These are phyloP conservation scores for Ophraella communa DNA, from an alignment of 2,888 invertebrate species.

Conservation along the genomic window DNA sequence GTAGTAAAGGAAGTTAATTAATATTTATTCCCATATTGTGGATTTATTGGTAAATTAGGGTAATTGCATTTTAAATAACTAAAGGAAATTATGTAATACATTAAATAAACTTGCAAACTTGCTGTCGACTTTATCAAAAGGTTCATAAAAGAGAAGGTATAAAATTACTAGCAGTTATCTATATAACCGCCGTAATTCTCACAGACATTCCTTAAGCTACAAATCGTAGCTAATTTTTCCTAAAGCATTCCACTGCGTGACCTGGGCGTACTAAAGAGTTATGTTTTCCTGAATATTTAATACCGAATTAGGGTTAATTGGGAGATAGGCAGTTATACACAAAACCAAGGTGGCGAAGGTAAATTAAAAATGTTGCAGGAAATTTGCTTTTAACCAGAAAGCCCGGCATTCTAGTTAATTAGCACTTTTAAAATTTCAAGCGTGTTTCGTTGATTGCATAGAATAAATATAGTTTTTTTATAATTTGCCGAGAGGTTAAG, in stretches of 20 bases:
- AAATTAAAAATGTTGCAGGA: constrained; percentile 16
- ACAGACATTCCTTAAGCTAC: neutral
- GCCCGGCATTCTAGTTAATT: neutral
- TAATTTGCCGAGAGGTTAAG: neutral
- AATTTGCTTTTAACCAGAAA: constrained; percentile 8
- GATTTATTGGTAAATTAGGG: no score
- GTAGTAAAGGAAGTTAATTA: no score
- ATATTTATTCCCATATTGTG: no score
- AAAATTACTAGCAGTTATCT: neutral
- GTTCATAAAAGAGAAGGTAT: no score
- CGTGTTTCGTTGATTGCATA: neutral
- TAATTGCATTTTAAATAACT: no score
- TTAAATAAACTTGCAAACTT: no score
- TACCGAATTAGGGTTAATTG: constrained; percentile 17
- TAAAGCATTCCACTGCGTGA: constrained; percentile 15
- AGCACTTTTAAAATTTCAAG: neutral
- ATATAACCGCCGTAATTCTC: constrained; percentile 1
- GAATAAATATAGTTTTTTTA: neutral
- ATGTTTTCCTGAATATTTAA: constrained; percentile 18
- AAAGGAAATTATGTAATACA: no score
- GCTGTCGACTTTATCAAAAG: no score
- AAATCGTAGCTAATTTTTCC: constrained; percentile 19
- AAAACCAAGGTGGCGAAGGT: constrained; percentile 14
- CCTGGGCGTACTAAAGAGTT: constrained; percentile 9
- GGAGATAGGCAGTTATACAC: neutral